phyloP scores from a whole-genome alignment of 2,797 vertebrate species.

The Lates japonicus region DNA sequence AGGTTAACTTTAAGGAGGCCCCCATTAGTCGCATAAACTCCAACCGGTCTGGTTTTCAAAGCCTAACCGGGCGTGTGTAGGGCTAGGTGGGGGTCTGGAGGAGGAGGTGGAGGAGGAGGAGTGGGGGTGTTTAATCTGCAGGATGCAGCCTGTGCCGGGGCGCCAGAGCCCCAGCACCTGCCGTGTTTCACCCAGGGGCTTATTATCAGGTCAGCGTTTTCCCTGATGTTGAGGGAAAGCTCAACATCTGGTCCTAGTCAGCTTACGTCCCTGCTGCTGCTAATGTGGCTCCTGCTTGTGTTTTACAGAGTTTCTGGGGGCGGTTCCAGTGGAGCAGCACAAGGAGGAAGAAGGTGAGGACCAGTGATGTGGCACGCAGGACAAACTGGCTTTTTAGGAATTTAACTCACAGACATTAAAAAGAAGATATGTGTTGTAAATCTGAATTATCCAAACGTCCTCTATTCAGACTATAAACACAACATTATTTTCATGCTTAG shows the following conservation, averaged over 20 bases:
- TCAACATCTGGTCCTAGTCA: constrained; percentile 80
- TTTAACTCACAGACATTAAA: neutral
- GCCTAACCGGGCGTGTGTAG: constrained; percentile 16
- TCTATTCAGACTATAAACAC: neutral
- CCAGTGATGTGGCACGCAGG: constrained; percentile 35
- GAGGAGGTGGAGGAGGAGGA: constrained; percentile 20
- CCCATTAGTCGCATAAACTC: constrained; percentile 56
- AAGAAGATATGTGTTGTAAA: neutral
- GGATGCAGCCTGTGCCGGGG: constrained; percentile 64
- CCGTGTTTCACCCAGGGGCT: constrained; percentile 67
- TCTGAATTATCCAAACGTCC: neutral
- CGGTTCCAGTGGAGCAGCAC: constrained; percentile 81
- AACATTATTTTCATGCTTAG: neutral
- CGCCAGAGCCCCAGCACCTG: constrained; percentile 69
- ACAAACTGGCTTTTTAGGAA: neutral
- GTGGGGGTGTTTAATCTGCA: constrained; percentile 65
- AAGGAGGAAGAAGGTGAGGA: constrained; percentile 76
- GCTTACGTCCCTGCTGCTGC: constrained; percentile 50
- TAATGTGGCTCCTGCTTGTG: constrained; percentile 71
- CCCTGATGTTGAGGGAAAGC: constrained; percentile 59
- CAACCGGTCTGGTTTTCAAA: constrained; percentile 67
- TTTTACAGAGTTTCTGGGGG: constrained; percentile 86
- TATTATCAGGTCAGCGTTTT: constrained; percentile 80
- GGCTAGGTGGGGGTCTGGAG: constrained; percentile 37
- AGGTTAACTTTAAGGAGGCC: constrained; percentile 70